These are phyloP conservation scores for Ursus arctos DNA, from an alignment of 2,113 vertebrate species.

Conservation along the genomic window DNA sequence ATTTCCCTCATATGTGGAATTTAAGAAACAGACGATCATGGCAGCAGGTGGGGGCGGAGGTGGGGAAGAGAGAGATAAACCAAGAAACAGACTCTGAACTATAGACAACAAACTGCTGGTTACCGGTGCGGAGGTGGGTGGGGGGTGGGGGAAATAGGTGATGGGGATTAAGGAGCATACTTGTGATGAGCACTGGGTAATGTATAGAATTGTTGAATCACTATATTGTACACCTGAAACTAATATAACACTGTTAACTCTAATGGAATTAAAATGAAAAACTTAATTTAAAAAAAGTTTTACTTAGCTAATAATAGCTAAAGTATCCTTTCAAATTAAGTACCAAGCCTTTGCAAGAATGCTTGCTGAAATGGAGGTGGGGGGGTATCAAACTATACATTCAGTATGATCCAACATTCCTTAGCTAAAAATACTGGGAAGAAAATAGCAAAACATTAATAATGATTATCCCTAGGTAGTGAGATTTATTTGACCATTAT, in stretches of 20 bases:
- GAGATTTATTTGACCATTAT: background rate
- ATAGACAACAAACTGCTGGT: background rate
- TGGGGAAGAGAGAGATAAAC: background rate
- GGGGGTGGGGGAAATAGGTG: background rate
- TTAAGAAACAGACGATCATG: background rate
- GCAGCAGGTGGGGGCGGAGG: too few relatives aligned
- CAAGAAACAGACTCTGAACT: background rate
- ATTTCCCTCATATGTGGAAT: background rate
- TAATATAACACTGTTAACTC: background rate
- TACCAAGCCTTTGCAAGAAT: background rate
- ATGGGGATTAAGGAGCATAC: background rate
- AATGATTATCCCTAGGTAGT: background rate
- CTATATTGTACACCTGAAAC: background rate
- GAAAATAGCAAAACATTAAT: background rate
- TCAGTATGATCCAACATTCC: background rate
- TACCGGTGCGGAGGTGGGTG: background rate
- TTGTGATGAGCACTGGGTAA: background rate
- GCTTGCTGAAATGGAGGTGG: background rate
- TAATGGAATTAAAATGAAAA: background rate
- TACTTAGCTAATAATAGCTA: background rate
- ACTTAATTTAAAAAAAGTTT: background rate
- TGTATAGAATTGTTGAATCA: background rate
- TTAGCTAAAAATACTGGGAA: background rate
- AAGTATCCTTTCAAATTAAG: constrained; percentile 35
- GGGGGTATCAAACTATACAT: background rate